Evolutionary conservation across 2,797 vertebrate genomes (phyloP), one percentile per base, ranked within the genome.

Genomic region (Premnoplex brunnescens): DNA sequence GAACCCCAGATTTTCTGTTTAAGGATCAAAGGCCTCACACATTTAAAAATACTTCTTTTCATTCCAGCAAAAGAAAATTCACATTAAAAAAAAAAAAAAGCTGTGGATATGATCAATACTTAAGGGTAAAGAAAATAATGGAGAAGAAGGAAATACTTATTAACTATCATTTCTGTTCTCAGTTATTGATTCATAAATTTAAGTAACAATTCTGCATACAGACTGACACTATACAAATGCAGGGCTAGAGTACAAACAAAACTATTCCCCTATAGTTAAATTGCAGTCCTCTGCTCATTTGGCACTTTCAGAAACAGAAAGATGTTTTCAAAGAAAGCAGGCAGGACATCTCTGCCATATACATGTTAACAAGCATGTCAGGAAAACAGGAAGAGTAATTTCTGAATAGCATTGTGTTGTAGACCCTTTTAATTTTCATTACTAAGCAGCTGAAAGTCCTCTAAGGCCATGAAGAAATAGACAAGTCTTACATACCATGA

Each of bases 191-290:
- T 34, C 5, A 8, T 20, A 69, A 83, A 58, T 68, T 43, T 72
- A 60, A 60, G 6, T 44, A 34, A 36, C 22, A 0, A 0, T 30
- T 43, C 51, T 79, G 32, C 4, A 2, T n/a, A 55, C 26, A 76
- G 51, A 68, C 41, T 5, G 5, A 49, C 36, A 24, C 21, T 58
- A 52, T 6, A 20, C 7, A 55, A 83, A 68, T 5, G 8, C 9
- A 60, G n/a, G 15, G 9, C 8, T 24, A 67, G 10, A 30, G 30
- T 43, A 48, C 7, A 56, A 64, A 64, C 34, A 30, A 27, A 2
- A 2, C 6, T 14, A 32, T 52, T 82, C 7, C 12, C 8, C 15
- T 51, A 3, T 1, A 60, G 20, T 37, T 30, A 79, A 41, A 64
- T 6, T n/a, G 55, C 34, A 83, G 21, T 43, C 46, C 16, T 73